phyloP scores from a whole-genome alignment of 1,140 invertebrate genomes.

The Helicoverpa zea region DNA sequence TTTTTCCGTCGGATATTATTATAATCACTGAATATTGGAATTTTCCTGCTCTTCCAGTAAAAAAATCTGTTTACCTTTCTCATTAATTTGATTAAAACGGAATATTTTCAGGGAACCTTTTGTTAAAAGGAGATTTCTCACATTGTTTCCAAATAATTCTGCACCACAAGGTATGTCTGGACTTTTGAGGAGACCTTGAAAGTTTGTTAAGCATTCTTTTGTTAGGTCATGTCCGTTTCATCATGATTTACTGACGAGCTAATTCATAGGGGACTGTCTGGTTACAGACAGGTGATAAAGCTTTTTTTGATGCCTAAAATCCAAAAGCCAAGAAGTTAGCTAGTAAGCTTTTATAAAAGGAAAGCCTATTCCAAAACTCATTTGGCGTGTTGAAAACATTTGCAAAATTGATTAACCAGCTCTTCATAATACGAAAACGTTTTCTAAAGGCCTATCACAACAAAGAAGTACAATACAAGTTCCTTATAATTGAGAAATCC shows the following conservation, averaged over 20 bases:
- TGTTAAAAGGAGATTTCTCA: not conserved
- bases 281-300: too few species aligned
- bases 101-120: not conserved
- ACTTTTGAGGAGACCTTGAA: not conserved
- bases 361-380: too few species aligned
- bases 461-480: not conserved
- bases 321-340: too few species aligned
- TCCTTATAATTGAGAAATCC: not conserved
- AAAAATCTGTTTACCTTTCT: not conserved
- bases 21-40: not conserved
- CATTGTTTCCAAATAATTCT: slow-evolving; percentile 18
- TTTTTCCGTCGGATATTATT: not conserved
- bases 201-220: slow-evolving; percentile 1
- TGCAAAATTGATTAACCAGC: too few species aligned
- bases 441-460: not conserved
- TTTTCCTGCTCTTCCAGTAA: not conserved
- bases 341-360: too few species aligned
- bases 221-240: not conserved
- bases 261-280: not conserved
- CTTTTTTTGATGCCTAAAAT: not conserved
- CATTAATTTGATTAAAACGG: not conserved
- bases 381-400: too few species aligned
- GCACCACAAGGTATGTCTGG: slow-evolving; percentile 8
- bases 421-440: too few species aligned
- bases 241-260: not conserved